Percentiles rank a stretch among this genome's conserved stretches.
Evolutionary conservation across 1,140 invertebrate genomes (phyloP).

Genomic region (Drosophila pandora): DNA sequence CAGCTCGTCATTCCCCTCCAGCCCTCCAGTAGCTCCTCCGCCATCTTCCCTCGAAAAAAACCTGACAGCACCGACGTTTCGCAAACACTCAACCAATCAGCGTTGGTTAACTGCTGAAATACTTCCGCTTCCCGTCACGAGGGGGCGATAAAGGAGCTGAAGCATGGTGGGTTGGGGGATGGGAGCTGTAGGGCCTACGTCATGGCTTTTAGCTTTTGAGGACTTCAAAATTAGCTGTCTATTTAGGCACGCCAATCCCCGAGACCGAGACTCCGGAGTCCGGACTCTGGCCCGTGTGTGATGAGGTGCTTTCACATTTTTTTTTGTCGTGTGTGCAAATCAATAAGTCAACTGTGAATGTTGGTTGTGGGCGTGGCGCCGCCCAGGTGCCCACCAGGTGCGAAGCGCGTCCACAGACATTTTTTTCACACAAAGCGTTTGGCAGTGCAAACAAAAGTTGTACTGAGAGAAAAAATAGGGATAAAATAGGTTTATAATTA

Average conservation of each 20-base stretch:
- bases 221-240: conserved; percentile 80
- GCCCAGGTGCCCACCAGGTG: conserved; percentile 25
- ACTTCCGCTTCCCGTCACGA: conserved; percentile 70
- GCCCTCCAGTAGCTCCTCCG: conserved; percentile 1
- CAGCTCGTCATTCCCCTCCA: neutral
- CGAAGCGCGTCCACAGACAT: conserved; percentile 46
- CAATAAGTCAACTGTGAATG: conserved; percentile 70
- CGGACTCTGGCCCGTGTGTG: conserved; percentile 27
- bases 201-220: conserved; percentile 62
- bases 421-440: conserved; percentile 61
- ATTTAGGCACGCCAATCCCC: conserved; percentile 71
- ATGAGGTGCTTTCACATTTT: conserved; percentile 60
- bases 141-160: conserved; percentile 11
- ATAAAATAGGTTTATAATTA: neutral
- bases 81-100: conserved; percentile 80
- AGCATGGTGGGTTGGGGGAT: neutral
- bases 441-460: conserved; percentile 61
- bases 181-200: conserved; percentile 51
- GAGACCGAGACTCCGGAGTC: conserved; percentile 5
- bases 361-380: conserved; percentile 11
- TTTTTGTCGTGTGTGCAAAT: conserved; percentile 69
- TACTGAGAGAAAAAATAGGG: conserved; percentile 4
- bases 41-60: conserved; percentile 11
- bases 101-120: conserved; percentile 79
- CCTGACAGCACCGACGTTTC: conserved; percentile 51